Conservation (phyloP, 2,797 vertebrate genomes). For the Phoeniculus purpureus region DNA sequence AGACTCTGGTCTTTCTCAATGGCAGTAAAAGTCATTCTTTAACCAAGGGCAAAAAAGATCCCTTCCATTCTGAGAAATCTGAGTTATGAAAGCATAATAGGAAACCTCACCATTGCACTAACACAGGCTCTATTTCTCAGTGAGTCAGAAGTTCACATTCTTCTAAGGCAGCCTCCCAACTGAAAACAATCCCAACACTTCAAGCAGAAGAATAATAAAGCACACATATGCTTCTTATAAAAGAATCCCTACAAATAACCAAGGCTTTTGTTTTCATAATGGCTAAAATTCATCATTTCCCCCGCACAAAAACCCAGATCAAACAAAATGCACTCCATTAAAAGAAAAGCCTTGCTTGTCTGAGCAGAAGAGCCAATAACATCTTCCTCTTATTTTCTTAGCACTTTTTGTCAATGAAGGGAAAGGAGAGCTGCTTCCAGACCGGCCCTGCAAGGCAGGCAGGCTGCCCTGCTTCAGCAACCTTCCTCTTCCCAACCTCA, state of each 20-base stretch:
- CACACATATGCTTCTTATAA: conserved; percentile 65
- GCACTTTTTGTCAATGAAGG: conserved; percentile 2
- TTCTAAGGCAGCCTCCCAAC: conserved; percentile 45
- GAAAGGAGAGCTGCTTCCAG: neutral
- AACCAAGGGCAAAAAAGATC: conserved; percentile 5
- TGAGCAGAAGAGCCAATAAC: neutral
- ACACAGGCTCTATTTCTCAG: neutral
- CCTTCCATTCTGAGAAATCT: conserved; percentile 41
- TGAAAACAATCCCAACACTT: conserved; percentile 59
- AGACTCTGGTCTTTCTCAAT: conserved; percentile 17
- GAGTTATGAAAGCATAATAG: conserved; percentile 58
- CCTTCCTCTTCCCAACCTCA: neutral
- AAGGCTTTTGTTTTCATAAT: conserved; percentile 53
- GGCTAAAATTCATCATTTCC: conserved; percentile 58
- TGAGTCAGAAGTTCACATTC: conserved; percentile 68
- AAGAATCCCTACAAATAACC: conserved; percentile 47
- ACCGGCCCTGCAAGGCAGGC: neutral
- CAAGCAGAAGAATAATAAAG: conserved; percentile 60
- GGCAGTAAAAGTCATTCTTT: conserved; percentile 25
- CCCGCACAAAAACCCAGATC: conserved; percentile 26
- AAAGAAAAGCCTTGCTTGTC: neutral
- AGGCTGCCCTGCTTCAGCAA: neutral
- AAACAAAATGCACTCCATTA: conserved; percentile 36
- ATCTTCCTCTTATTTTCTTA: neutral
- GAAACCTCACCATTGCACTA: conserved; percentile 39